These are phyloP conservation scores for Aromia moschata DNA, from an alignment of 2,888 invertebrate genomes.

Conservation along the genomic window DNA sequence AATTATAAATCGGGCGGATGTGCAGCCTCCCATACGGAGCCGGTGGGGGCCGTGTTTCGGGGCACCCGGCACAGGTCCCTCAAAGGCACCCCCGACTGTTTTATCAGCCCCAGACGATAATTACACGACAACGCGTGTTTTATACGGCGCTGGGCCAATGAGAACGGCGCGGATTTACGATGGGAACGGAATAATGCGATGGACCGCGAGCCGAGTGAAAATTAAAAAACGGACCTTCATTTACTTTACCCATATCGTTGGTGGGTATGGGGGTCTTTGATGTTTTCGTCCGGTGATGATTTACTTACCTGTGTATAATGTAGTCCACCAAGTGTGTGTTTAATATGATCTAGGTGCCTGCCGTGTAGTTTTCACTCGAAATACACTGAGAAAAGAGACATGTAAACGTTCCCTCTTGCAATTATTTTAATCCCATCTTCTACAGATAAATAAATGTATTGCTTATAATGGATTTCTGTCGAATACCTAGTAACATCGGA, in stretches of 20 bases:
- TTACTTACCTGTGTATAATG: conserved; percentile 24
- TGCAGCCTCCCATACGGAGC: conserved; percentile 57
- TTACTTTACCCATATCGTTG: conserved; percentile 33
- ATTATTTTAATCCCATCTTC: no score
- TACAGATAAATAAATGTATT: no score
- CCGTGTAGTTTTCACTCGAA: no score
- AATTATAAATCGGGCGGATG: conserved; percentile 46
- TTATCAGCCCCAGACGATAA: conserved; percentile 61
- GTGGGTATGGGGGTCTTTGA: conserved; percentile 39
- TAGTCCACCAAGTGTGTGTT: no score
- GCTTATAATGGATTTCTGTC: no score
- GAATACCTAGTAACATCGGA: no score
- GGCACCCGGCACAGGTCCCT: conserved; percentile 58
- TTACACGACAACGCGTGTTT: conserved; percentile 63
- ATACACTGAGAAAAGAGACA: no score
- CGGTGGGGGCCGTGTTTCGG: conserved; percentile 58
- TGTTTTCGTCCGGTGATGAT: conserved; percentile 32
- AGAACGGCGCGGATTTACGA: conserved; percentile 45
- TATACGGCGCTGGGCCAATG: conserved; percentile 52
- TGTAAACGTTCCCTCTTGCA: no score
- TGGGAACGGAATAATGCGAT: conserved; percentile 42
- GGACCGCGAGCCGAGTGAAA: conserved; percentile 28
- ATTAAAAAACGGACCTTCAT: conserved; percentile 34
- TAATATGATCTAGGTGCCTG: no score
- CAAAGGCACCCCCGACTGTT: conserved; percentile 59